Conservation (phyloP, 2,888 invertebrate genomes). For the Diplolepis rosae region DNA sequence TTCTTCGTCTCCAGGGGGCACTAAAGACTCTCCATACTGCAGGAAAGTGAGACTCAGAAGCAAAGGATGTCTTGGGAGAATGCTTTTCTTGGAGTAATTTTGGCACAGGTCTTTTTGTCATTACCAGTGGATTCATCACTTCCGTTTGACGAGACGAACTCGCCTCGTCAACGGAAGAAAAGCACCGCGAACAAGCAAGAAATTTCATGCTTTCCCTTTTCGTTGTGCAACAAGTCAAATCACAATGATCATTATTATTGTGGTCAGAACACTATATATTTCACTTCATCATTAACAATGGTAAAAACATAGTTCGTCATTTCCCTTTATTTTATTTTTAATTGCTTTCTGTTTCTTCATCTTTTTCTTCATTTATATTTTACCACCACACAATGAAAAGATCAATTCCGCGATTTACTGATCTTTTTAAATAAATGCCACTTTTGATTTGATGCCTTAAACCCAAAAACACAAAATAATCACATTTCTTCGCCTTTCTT, state of each 20-base stretch:
- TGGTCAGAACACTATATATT: no score
- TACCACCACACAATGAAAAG: no score
- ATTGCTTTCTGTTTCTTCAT: no score
- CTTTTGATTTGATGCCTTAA: no score
- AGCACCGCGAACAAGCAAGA: conserved; percentile 61
- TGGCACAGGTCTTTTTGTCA: conserved; percentile 58
- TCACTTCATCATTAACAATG: no score
- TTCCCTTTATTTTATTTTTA: no score
- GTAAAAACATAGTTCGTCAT: no score
- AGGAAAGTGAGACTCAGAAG: conserved; percentile 46
- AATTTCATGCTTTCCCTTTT: conserved; percentile 56
- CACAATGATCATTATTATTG: neutral
- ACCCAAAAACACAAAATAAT: no score
- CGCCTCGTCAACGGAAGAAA: conserved; percentile 50
- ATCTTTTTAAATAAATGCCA: no score
- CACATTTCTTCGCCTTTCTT: no score
- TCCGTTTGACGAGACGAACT: conserved; percentile 42
- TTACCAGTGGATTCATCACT: conserved; percentile 61
- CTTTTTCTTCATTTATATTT: no score
- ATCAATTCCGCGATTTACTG: no score
- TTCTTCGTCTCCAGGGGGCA: conserved; percentile 49
- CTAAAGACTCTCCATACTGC: conserved; percentile 53
- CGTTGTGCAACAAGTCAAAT: neutral
- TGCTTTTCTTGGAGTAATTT: conserved; percentile 38
- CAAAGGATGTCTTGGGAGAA: conserved; percentile 37